A percentile compares a stretch with the other conserved stretches of the same genome.
Conservation (phyloP, 2,888 invertebrate genomes). For the Nesidiocoris tenuis region DNA sequence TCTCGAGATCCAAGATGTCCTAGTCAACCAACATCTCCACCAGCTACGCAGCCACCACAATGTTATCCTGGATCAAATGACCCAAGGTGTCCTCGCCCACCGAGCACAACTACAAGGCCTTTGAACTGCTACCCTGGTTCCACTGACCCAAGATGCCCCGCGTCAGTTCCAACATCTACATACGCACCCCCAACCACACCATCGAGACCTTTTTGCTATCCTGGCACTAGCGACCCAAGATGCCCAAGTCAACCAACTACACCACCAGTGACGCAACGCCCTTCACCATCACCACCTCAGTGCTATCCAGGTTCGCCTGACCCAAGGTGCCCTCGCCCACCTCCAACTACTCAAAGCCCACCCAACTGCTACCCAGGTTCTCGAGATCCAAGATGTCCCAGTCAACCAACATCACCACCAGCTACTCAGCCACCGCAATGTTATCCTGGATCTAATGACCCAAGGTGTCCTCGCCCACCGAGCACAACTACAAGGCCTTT, state of each 20-base stretch:
- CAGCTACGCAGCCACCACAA: conserved; percentile 49
- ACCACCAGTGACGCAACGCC: conserved; percentile 33
- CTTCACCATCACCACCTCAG: conserved; percentile 48
- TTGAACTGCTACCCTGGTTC: conserved; percentile 43
- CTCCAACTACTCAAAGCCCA: conserved; percentile 54
- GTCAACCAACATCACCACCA: conserved; percentile 52
- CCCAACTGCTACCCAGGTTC: conserved; percentile 44
- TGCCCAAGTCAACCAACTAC: too few species aligned
- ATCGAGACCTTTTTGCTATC: background rate
- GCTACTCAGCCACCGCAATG: conserved; percentile 52
- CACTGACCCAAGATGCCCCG: conserved; percentile 12
- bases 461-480: conserved; percentile 50
- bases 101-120: conserved; percentile 54
- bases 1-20: conserved; percentile 52
- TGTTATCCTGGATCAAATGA: conserved; percentile 55
- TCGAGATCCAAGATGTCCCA: conserved; percentile 26
- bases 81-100: conserved; percentile 52
- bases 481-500: background rate
- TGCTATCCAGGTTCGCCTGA: conserved; percentile 55
- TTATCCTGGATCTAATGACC: conserved; percentile 54
- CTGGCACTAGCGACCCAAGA: conserved; percentile 6
- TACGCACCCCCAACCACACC: conserved; percentile 1
- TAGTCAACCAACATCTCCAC: conserved; percentile 50
- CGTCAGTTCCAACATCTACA: too few species aligned
- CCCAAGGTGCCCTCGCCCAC: conserved; percentile 52